Evolutionary conservation across 2,113 vertebrate species (phyloP), one percentile per base, ranked within the genome.

Genomic region (Gymnarchus niloticus): DNA sequence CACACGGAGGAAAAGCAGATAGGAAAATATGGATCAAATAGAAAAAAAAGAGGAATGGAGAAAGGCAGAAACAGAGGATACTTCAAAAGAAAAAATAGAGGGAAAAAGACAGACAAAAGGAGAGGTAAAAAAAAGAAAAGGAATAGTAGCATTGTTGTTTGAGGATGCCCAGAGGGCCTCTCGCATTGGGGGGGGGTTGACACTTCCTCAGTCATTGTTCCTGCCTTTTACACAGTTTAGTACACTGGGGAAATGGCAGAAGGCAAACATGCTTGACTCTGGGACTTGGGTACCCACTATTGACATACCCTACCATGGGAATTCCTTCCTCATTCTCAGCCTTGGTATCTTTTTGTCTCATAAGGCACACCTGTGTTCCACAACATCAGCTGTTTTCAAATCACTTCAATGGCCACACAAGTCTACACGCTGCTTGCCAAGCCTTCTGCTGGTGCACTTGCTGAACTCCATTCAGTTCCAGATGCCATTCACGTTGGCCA

Each of bases 191-290:
- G 23, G 73, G 84, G 54, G 46, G 57, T 46, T 54, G n/a, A 33
- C 51, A 59, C 84, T 80, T 85, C 84, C 84, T 85, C 44, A 14
- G 9, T 54, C 89, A 51, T 91, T 87, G 85, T 91, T 89, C 87
- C 84, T 85, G 69, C 61, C 88, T 89, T 92, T 91, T 87, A 89
- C 90, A 90, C 89, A 90, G 88, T 86, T 84, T 54, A 0, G 85
- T 87, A 83, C 87, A 89, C 84, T 82, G 85, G 88, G 91, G 90
- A 89, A 86, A 89, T 41, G 81, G 73, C 83, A 87, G 81, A 84
- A 87, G 56, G 10, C 86, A 0, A 8, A 89, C 88, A 89, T 90
- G 87, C 88, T 84, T 87, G 89, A 89, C 91, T 88, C 83, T 56
- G 33, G 89, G 88, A 90, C 88, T 88, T 87, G 89, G 87, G 78